These are phyloP conservation scores for Eledona agricola DNA, from an alignment of 2,888 invertebrate species.

Conservation along the genomic window DNA sequence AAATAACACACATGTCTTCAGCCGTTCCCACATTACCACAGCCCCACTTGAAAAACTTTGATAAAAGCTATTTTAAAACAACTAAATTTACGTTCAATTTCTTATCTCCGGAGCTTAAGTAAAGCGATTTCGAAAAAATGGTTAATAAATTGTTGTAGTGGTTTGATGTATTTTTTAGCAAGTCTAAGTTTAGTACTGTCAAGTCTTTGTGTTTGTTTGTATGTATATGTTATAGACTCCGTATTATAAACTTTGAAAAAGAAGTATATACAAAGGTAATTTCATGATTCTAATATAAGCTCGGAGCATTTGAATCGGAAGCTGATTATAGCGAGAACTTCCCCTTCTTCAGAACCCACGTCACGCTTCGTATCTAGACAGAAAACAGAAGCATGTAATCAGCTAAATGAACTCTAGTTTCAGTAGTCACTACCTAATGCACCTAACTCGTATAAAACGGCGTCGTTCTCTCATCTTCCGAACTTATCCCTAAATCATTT, in stretches of 20 bases:
- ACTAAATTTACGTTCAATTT: conserved; percentile 24
- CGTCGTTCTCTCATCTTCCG: neutral
- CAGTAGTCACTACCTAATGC: conserved; percentile 29
- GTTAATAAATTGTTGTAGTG: neutral
- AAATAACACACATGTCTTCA: conserved; percentile 51
- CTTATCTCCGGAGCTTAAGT: conserved; percentile 25
- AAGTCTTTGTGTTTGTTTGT: conserved; percentile 27
- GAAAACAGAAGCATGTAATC: conserved; percentile 51
- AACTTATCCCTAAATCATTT: neutral
- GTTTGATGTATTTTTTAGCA: neutral
- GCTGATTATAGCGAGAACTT: conserved; percentile 40
- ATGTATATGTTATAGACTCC: conserved; percentile 35
- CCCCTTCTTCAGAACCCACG: conserved; percentile 43
- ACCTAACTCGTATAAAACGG: conserved; percentile 22
- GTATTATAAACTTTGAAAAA: conserved; percentile 35
- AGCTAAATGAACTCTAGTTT: conserved; percentile 46
- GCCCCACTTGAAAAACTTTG: conserved; percentile 53
- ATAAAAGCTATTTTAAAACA: conserved; percentile 49
- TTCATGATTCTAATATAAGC: conserved; percentile 36
- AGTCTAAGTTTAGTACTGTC: conserved; percentile 29
- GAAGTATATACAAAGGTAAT: conserved; percentile 35
- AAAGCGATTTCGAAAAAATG: conserved; percentile 17
- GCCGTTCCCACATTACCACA: conserved; percentile 53
- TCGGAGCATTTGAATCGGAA: conserved; percentile 35
- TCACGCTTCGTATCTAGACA: conserved; percentile 49